Base-by-base conservation (phyloP, 2,888 invertebrate species). In the Crocallis elinguaria region DNA sequence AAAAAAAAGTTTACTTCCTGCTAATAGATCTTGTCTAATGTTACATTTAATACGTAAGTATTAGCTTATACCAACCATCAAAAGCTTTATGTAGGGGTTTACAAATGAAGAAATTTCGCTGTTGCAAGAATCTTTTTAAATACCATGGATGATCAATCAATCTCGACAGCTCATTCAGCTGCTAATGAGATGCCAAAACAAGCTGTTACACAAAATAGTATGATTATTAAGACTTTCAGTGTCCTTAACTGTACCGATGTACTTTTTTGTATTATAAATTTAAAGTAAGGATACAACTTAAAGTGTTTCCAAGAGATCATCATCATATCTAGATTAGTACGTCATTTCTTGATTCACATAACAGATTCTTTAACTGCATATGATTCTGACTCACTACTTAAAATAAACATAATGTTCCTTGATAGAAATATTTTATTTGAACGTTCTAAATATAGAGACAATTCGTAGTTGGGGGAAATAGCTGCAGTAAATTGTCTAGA, bases 281-380 rank as follows among this genome's bases (percentile, higher is more conserved):
- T n/a, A n/a, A n/a, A 6, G 23, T 37, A 12, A 37, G 13, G 14
- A 6, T 11, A 16, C 39, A 39, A 13, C 11, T 13, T 8, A 12
- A 29, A n/a, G 16, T 37, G 11, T 1, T 13, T 8, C 6, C 8
- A 35, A 37, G 16, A 30, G n/a, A 37, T 29, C 14, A 42, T 30
- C 16, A 37, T 33, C 12, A 21, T 43, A 32, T 39, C 11, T 9
- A 21, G 16, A 21, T 42, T 16, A 44, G 11, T 42, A 27, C 37
- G 53, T 48, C 53, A 48, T 42, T 37, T 14, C 23, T 48, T 46
- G 8, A 48, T 42, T 43, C 8, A 38, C 38, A 33, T 33, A 32
- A 21, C 53, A 53, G 53, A 48, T 43, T 32, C 36, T 53, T 37
- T 12, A 51, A 35, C 39, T 39, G 35, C 39, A 36, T 9, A 32